Evolutionary conservation across 2,888 invertebrate species (phyloP).

Genomic region (Yponomeuta plumbellus): DNA sequence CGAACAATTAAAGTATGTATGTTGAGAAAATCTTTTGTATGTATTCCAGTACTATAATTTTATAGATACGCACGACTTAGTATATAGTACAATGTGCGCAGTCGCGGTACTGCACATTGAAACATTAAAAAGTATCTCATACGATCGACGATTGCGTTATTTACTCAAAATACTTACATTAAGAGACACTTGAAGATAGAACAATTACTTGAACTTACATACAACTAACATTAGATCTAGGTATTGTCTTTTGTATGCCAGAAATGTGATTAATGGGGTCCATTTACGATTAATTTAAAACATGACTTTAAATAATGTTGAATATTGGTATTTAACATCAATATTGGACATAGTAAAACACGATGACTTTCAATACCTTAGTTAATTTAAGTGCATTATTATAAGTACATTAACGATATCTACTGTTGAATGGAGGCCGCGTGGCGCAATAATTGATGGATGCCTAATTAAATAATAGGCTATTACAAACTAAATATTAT

Average conservation of each 20-base stretch:
- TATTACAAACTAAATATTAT: slow-evolving; percentile 14
- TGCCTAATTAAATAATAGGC: background rate
- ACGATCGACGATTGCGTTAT: slow-evolving; percentile 21
- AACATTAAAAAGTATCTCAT: slow-evolving; percentile 32
- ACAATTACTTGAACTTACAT: slow-evolving; percentile 73
- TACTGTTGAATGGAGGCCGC: slow-evolving; percentile 54
- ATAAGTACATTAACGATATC: slow-evolving; percentile 46
- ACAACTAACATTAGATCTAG: slow-evolving; percentile 75
- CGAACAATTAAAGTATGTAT: slow-evolving; percentile 34
- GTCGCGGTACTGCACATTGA: slow-evolving; percentile 40
- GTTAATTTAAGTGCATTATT: slow-evolving; percentile 45
- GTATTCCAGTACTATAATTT: slow-evolving; percentile 20
- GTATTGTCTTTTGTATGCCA: slow-evolving; percentile 77
- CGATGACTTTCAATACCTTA: slow-evolving; percentile 45
- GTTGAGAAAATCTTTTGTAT: slow-evolving; percentile 30
- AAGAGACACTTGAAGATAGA: slow-evolving; percentile 74
- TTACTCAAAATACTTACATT: slow-evolving; percentile 69
- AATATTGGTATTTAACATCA: slow-evolving; percentile 55
- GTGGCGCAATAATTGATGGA: slow-evolving; percentile 33
- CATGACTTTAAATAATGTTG: slow-evolving; percentile 36
- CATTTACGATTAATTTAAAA: slow-evolving; percentile 40
- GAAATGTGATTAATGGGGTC: slow-evolving; percentile 64
- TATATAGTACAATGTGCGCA: background rate
- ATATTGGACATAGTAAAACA: slow-evolving; percentile 45
- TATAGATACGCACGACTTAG: slow-evolving; percentile 4